Evolutionary conservation across 2,888 invertebrate genomes (phyloP).

Genomic region (Apamea anceps): DNA sequence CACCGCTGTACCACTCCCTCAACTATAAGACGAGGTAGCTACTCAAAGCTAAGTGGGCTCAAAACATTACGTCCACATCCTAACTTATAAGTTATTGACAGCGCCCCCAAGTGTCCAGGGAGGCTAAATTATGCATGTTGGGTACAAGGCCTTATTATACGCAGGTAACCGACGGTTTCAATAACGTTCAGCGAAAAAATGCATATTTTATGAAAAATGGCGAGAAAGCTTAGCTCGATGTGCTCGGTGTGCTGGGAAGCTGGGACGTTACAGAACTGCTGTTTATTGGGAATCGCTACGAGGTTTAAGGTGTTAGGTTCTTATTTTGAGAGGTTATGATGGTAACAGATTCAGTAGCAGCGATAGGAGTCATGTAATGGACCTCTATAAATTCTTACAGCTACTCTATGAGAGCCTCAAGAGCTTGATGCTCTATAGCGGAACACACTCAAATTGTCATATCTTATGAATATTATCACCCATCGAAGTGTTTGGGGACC

Average conservation of each 20-base stretch:
- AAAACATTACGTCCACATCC: slow-evolving; percentile 24
- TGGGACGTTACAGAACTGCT: background rate
- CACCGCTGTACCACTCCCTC: background rate
- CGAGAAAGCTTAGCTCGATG: slow-evolving; percentile 30
- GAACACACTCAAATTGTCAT: background rate
- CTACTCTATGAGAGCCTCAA: background rate
- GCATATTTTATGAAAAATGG: slow-evolving; percentile 61
- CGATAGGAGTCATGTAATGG: background rate
- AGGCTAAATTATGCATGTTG: slow-evolving; percentile 58
- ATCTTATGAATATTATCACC: background rate
- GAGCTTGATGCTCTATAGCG: background rate
- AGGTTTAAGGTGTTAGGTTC: background rate
- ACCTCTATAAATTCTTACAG: background rate
- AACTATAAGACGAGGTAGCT: background rate
- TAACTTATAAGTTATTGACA: slow-evolving; percentile 59
- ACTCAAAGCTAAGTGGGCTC: slow-evolving; percentile 20
- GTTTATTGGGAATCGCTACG: slow-evolving; percentile 7
- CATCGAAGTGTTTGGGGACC: background rate
- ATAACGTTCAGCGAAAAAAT: slow-evolving; percentile 60
- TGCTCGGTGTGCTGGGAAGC: background rate
- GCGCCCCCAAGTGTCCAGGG: slow-evolving; percentile 54
- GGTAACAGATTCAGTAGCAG: background rate
- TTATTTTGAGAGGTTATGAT: background rate
- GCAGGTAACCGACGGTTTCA: slow-evolving; percentile 56
- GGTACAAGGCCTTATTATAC: slow-evolving; percentile 52